Evolutionary conservation across 2,888 invertebrate species (phyloP).

Genomic region (Eulithis testata): DNA sequence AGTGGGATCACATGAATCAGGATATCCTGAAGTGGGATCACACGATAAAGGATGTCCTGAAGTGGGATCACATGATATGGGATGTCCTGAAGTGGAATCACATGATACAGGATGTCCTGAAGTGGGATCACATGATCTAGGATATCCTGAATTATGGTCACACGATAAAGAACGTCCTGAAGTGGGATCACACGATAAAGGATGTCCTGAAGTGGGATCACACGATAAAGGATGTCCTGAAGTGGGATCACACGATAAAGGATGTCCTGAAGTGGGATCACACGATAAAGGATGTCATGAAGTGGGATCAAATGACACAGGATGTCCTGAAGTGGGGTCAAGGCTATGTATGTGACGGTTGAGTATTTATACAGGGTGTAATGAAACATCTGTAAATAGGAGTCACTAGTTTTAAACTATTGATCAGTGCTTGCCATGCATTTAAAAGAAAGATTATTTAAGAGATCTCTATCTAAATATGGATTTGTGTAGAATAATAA

Average conservation of each 20-base stretch:
- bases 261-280: not conserved
- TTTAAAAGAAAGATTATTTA: constrained; percentile 16
- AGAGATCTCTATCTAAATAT: not conserved
- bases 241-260: not conserved
- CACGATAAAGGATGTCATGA: not conserved
- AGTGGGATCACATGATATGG: not conserved
- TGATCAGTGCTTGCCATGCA: constrained; percentile 27
- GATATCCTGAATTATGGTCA: not conserved
- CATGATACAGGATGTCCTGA: not conserved
- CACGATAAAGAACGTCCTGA: not conserved
- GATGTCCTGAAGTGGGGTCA: not conserved
- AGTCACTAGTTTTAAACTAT: constrained; percentile 14
- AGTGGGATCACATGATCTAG: no score
- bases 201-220: not conserved
- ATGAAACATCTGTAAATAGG: constrained; percentile 18
- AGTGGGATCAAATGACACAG: not conserved
- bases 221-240: not conserved
- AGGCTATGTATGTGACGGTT: not conserved
- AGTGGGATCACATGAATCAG: not conserved
- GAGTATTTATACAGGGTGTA: constrained; percentile 2
- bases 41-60: not conserved
- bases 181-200: not conserved
- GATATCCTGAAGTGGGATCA: not conserved
- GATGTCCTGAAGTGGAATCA: not conserved
- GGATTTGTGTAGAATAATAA: not conserved